Base-by-base conservation (phyloP, 2,113 vertebrate species). In the Mesitornis unicolor region DNA sequence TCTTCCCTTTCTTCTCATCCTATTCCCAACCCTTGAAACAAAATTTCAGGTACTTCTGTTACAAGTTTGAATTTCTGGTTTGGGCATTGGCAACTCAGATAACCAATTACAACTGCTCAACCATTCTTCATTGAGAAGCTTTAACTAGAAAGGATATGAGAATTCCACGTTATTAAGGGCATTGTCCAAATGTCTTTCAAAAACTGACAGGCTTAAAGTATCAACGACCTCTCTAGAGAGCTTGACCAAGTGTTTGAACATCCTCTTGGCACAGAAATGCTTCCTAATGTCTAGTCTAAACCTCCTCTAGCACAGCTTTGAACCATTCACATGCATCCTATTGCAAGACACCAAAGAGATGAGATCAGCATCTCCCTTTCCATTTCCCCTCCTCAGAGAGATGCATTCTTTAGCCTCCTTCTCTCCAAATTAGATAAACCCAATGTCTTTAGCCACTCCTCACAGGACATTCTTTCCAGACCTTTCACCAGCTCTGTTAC, bases 181-280 rank as follows among this genome's bases (percentile, higher is more conserved):
- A 29, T 40, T 56, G 15, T 67, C 24, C 16, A 42, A 50, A 50
- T 28, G 6, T 7, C 10, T 31, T 4, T 67, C 18, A 10, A 73
- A 42, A 13, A 51, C 16, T 78, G 22, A 6, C 8, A 36, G 8
- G 6, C 4, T 8, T 61, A 11, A 25, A 5, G 6, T 11, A 36
- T 29, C 1, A 1, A 57, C 6, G 3, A 13, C 3, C 1, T 42
- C 10, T 59, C n/a, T 31, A 7, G 22, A 14, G 57, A 86, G 25
- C 2, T 1, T 61, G 13, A 76, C 31, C 8, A 10, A 36, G 5
- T 4, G 4, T 64, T 51, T 64, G 11, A 70, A 16, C 2, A 31
- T 4, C 21, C 10, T 21, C 10, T 35, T 10, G 1, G 11, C 33
- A 83, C 83, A 56, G 3, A 54, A 56, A 45, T 33, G 16, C 6